Evolutionary conservation across 2,113 vertebrate genomes (phyloP), one percentile per base, ranked within the genome.

Genomic region (Eolophus roseicapilla): DNA sequence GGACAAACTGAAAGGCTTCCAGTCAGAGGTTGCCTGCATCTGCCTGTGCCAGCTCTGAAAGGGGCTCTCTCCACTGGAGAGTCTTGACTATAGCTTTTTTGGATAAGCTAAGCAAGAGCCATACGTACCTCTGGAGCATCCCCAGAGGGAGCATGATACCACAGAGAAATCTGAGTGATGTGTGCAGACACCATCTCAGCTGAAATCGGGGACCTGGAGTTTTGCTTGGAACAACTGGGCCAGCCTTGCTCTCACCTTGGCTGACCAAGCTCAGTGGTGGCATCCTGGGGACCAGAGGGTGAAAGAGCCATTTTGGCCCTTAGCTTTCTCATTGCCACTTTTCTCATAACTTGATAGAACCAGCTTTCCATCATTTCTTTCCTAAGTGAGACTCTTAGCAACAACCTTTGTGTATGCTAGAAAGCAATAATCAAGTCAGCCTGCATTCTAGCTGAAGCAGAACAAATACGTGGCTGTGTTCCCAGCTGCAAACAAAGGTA

Each of bases 401-500:
- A 41, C 69, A 86, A 52, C n/a, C 21, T 75, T 69, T 86, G 55
- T 41, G 47, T 86, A 23, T 78, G 65, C 64, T 86, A 83, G 75
- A 86, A 92, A 77, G 63, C 86, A 91, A 64, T 92, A 95, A 94
- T 88, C 82, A 88, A 90, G 90, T 96, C 94, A 81, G 86, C n/a
- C 47, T 85, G 62, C 81, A 67, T 85, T 86, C 84, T 52, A 0
- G 0, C 21, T 91, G 91, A 64, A 92, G 96, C 93, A 90, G 95
- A 96, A 95, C 90, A 95, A 97, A 97, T 95, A 87, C 46, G 28
- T 94, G 90, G 80, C 94, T 88, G 33, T 93, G 90, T 94, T 95
- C 95, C 93, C 92, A 94, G 90, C 65, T 74, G 79, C 95, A 96
- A 96, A 96, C 93, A 94, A 93, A 96, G 91, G 95, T 96, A 94